Evolutionary conservation across 2,888 invertebrate species (phyloP).

Genomic region (Ophraella communa): DNA sequence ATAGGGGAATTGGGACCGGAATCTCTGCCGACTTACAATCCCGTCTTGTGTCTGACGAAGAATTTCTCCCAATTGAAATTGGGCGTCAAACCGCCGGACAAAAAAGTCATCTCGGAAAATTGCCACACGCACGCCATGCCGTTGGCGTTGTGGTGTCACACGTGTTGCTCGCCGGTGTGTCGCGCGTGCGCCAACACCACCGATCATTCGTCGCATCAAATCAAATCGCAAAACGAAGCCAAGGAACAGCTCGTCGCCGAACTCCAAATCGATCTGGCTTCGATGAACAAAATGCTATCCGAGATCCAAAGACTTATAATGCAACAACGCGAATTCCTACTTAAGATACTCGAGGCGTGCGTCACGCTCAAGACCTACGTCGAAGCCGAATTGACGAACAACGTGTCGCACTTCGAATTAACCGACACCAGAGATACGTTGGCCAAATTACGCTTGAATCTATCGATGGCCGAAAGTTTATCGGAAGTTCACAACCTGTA

Average conservation of each 20-base stretch:
- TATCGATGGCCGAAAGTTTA: constrained; percentile 66
- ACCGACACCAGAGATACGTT: constrained; percentile 70
- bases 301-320: constrained; percentile 74
- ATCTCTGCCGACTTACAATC: constrained; percentile 71
- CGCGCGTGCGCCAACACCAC: constrained; percentile 71
- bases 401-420: constrained; percentile 70
- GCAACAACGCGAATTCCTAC: constrained; percentile 74
- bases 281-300: constrained; percentile 72
- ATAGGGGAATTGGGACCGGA: constrained; percentile 72
- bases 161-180: constrained; percentile 70
- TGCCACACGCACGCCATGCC: constrained; percentile 78
- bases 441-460: constrained; percentile 67
- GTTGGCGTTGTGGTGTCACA: constrained; percentile 73
- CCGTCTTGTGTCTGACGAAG: constrained; percentile 71
- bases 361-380: constrained; percentile 77
- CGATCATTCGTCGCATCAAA: constrained; percentile 71
- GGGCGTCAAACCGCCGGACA: constrained; percentile 53
- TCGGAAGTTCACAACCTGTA: constrained; percentile 69
- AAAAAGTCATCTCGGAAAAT: constrained; percentile 64
- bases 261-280: constrained; percentile 70
- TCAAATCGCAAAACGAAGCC: constrained; percentile 66
- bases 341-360: constrained; percentile 77
- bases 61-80: constrained; percentile 68
- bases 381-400: constrained; percentile 75
- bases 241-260: constrained; percentile 64